Base-by-base conservation (phyloP, 2,888 invertebrate species). In the Galeopsomyia nigrocyanea region DNA sequence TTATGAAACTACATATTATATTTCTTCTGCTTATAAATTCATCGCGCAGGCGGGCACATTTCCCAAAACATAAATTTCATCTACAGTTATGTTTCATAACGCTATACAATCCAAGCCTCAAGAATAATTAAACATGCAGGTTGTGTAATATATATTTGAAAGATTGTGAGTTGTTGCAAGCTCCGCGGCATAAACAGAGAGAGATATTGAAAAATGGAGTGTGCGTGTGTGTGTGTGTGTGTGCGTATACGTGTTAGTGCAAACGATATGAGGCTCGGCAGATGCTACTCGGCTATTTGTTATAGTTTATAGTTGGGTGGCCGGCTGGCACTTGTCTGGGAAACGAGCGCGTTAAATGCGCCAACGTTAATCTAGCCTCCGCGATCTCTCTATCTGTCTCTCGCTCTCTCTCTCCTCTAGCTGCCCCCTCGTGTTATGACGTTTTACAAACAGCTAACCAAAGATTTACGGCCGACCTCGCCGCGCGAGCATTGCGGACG, bases 361-460 rank as follows among this genome's bases (percentile, higher is more conserved):
- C 66, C 75, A 74, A 61, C 78, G 76, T 81, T 80, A 81, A 82
- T 81, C 79, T 71, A 68, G 39, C 39, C 39, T 31, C 53, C 74
- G 76, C 73, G 79, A 80, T 78, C 77, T n/a, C n/a, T n/a, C n/a
- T n/a, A n/a, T n/a, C n/a, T n/a, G n/a, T n/a, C n/a, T n/a, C n/a
- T n/a, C n/a, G n/a, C n/a, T n/a, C n/a, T n/a, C n/a, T n/a, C n/a
- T n/a, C n/a, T n/a, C n/a, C n/a, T n/a, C n/a, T n/a, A n/a, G n/a
- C n/a, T 7, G 7, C 10, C 5, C 39, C 75, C 16, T 2, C 74
- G 76, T 83, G 83, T 82, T 83, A 83, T 82, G 83, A 83, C 81
- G 77, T 81, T 75, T 75, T 71, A 77, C 82, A 83, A 82, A 82
- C 84, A 80, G 75, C 71, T 75, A 63, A 6, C 50, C 17, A 5